Evolutionary conservation across 2,113 vertebrate genomes (phyloP).

Genomic region (Climacteris rufus): DNA sequence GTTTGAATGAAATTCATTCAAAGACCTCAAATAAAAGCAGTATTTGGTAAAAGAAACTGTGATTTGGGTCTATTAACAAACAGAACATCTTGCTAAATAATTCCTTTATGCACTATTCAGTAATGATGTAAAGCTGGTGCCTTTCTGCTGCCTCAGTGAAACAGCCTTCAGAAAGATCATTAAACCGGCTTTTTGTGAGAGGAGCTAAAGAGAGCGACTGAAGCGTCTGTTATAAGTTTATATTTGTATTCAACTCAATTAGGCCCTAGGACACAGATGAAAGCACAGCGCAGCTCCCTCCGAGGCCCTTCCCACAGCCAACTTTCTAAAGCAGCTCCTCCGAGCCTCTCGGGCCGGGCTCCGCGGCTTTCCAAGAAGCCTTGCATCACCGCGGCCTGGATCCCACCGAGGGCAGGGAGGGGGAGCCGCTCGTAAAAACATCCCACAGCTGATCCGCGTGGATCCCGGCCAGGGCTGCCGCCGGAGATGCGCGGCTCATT

Average conservation of each 20-base stretch:
- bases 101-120: slow-evolving; percentile 69
- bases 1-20: slow-evolving; percentile 71
- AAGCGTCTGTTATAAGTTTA: slow-evolving; percentile 65
- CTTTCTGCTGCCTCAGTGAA: slow-evolving; percentile 69
- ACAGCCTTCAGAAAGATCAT: slow-evolving; percentile 66
- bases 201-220: slow-evolving; percentile 45
- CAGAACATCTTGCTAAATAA: slow-evolving; percentile 74
- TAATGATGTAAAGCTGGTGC: slow-evolving; percentile 67
- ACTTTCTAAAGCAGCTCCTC: not conserved
- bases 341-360: not conserved
- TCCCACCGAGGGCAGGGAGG: not conserved
- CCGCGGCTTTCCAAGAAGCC: not conserved
- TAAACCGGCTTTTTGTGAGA: slow-evolving; percentile 51
- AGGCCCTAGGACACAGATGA: slow-evolving; percentile 57
- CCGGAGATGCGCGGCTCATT: not conserved
- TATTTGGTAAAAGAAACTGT: slow-evolving; percentile 62
- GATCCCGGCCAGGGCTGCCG: not conserved
- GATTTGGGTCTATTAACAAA: slow-evolving; percentile 70
- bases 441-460: not conserved
- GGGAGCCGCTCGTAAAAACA: not conserved
- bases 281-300: not conserved
- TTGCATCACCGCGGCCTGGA: not conserved
- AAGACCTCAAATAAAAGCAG: slow-evolving; percentile 68
- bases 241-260: slow-evolving; percentile 68
- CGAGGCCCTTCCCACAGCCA: not conserved